Base-by-base conservation (phyloP, 2,797 vertebrate genomes). In the Bradypodion ventrale region DNA sequence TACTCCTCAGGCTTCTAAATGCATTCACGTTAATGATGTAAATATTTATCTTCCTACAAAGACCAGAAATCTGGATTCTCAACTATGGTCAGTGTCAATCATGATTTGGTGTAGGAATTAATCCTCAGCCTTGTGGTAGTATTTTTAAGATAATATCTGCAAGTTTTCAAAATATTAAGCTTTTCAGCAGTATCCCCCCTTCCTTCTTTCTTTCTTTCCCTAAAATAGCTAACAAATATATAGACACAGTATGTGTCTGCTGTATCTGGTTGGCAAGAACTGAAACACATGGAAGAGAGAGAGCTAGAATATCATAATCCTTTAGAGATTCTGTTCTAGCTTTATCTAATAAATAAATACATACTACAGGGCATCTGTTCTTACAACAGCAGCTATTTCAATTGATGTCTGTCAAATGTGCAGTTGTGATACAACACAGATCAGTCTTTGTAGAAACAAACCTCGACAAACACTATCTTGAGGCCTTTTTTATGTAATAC, bases 111-210 rank as follows among this genome's bases (percentile, higher is more conserved):
- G 19, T 46, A 29, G 46, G 19, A 66, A 66, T 46, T 12, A 25
- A 63, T 25, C 25, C 35, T 68, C 46, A 25, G 52, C 8, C 8
- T 7, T 19, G 35, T 8, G 29, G 7, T 35, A 32, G 27, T 68
- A 66, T 27, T 40, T 91, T 90, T 83, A 83, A 89, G 86, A 86
- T 76, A 85, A 87, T 87, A 87, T 90, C 85, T 83, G 32, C 23
- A 16, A 84, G 66, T 89, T 90, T 89, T 92, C 75, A 80, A 90
- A 92, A 92, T 52, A 69, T 92, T 92, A 83, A 66, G 1, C 19
- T 85, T 87, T 90, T 88, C 90, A 88, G 52, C 15, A 15, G 21
- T 52, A 56, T 16, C 4, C 16, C 21, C 15, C 21, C 52, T 56
- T 21, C 16, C 52, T 56, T 56, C 12, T n/a, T n/a, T n/a, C n/a